phyloP scores from a whole-genome alignment of 2,113 vertebrate genomes.

The Rhea pennata region DNA sequence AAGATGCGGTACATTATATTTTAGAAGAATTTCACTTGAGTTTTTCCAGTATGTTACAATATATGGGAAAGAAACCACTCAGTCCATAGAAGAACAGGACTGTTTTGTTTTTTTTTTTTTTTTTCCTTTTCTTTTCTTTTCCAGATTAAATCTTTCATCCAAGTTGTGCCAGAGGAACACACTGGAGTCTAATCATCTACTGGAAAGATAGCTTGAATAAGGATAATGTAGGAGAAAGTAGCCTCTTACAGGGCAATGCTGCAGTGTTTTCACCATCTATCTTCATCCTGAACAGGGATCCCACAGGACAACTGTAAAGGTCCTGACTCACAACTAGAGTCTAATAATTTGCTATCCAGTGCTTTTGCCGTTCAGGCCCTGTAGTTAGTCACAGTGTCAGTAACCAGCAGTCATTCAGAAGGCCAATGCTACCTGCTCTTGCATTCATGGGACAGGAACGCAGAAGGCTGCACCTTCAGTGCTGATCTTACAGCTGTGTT shows the following conservation, averaged over 20 bases:
- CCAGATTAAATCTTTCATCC: neutral
- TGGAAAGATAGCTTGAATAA: neutral
- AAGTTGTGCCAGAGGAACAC: fast-evolving
- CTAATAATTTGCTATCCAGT: neutral
- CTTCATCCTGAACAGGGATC: neutral
- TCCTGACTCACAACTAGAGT: neutral
- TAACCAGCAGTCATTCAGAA: neutral
- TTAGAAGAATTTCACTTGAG: neutral
- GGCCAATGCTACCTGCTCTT: neutral
- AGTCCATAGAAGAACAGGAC: neutral
- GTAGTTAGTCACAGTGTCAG: neutral
- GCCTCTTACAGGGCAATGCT: neutral
- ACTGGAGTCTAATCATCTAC: fast-evolving
- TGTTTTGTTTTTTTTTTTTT: too few relatives aligned
- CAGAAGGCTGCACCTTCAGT: neutral
- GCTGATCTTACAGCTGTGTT: neutral
- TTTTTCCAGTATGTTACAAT: neutral
- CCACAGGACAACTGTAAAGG: conserved; percentile 10
- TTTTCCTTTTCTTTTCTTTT: neutral
- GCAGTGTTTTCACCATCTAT: neutral
- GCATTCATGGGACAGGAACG: fast-evolving
- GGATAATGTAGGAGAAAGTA: fast-evolving
- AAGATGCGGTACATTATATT: neutral
- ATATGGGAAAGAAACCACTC: neutral
- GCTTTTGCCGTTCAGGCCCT: neutral